Conservation (phyloP, 2,888 invertebrate species). For the Omphaloscelis lunosa region DNA sequence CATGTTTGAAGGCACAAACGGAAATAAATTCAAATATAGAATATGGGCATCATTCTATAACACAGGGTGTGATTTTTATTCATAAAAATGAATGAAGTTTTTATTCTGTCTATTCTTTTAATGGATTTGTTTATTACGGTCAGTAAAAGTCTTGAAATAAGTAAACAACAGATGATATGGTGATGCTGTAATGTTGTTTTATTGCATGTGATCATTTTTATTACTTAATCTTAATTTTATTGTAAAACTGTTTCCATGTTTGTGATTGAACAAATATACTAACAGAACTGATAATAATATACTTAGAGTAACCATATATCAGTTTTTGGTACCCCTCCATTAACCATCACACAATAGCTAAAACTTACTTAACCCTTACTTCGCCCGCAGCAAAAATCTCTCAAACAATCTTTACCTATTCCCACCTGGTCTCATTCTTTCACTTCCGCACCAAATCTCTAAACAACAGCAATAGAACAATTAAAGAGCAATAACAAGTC, state of each 20-base stretch:
- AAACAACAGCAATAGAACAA: conserved; percentile 62
- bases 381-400: conserved; percentile 3
- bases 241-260: no score
- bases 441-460: conserved; percentile 61
- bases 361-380: conserved; percentile 20
- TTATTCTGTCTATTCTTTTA: background rate
- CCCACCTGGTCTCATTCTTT: conserved; percentile 28
- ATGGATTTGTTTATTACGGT: background rate
- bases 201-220: conserved; percentile 1
- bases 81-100: conserved; percentile 15
- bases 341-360: background rate
- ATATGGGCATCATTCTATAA: background rate
- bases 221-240: background rate
- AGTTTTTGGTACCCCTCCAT: background rate
- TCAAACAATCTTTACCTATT: background rate
- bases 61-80: conserved; percentile 4
- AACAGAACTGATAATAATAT: no score
- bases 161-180: conserved; percentile 9
- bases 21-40: conserved; percentile 36
- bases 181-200: conserved; percentile 12
- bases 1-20: conserved; percentile 35
- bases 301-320: no score
- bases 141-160: conserved; percentile 24
- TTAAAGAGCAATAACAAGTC: conserved; percentile 59
- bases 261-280: no score